Evolutionary conservation across 1,140 invertebrate species (phyloP), one percentile per base, ranked within the genome.

Genomic region (Halictus rubicundus): DNA sequence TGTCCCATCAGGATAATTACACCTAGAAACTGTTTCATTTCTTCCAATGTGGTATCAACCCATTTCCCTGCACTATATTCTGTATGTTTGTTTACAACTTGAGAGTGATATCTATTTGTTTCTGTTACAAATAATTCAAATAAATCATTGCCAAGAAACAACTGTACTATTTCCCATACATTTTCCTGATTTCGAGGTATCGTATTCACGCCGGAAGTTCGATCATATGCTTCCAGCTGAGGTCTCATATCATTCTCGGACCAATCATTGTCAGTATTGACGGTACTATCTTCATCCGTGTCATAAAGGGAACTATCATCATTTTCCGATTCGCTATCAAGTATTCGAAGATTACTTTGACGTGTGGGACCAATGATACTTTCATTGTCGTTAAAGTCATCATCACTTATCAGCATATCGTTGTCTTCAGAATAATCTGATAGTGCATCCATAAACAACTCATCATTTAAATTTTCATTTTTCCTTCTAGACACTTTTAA

Each of bases 61-160:
- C 27, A 32, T 32, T 32, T 32, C 4, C 1, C 27, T 32, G 27
- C 4, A 2, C 4, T 32, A 32, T 32, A 32, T 32, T 32, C 27
- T 32, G 1, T 32, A 32, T 32, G 4, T 4, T 77, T 77, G 54
- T 69, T 66, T 42, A 63, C 63, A 69, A 69, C 69, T 52, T 77
- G 65, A 6, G 61, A 66, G 37, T 69, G 69, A 63, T 69, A 77
- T 39, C 32, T 77, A 39, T 77, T 77, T 16, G 75, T 68, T 77
- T 77, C 65, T 63, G 69, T 78, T 7, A 78, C 23, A 64, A 76
- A 68, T 42, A 78, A 69, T 42, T 78, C 23, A 69, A 69, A 69
- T 8, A 78, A 61, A 78, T 68, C 65, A 78, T 78, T 63, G 59
- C 65, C 68, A 78, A 69, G 69, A 78, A 69, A 78, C 46, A 78